Evolutionary conservation across 2,888 invertebrate genomes (phyloP).

Genomic region (Hyles lineata): DNA sequence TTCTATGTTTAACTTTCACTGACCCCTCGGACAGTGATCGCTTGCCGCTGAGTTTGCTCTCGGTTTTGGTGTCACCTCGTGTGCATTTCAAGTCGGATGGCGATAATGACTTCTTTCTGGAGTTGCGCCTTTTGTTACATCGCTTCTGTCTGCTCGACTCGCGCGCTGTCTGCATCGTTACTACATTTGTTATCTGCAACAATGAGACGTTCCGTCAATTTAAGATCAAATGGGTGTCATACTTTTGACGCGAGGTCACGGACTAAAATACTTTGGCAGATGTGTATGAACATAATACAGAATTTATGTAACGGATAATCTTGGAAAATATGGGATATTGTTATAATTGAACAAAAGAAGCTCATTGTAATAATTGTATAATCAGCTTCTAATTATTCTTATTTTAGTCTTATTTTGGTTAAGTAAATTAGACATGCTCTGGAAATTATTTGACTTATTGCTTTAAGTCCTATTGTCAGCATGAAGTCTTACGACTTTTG

Average conservation of each 20-base stretch:
- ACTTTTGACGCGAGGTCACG: background rate
- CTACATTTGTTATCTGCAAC: constrained; percentile 73
- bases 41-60: constrained; percentile 68
- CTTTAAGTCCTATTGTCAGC: too few relatives aligned
- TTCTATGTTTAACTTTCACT: constrained; percentile 79
- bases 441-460: too few relatives aligned
- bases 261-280: constrained; percentile 5
- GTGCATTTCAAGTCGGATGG: constrained; percentile 77
- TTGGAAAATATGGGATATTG: background rate
- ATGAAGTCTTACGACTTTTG: too few relatives aligned
- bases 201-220: constrained; percentile 38
- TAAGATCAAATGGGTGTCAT: constrained; percentile 31
- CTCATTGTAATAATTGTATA: background rate
- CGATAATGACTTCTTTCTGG: constrained; percentile 81
- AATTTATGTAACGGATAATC: background rate
- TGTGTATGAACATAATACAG: background rate
- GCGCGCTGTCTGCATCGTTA: constrained; percentile 77
- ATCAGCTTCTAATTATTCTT: too few relatives aligned
- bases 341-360: background rate
- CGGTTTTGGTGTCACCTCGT: constrained; percentile 67
- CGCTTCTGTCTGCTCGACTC: constrained; percentile 79
- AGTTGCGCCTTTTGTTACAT: constrained; percentile 78
- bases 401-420: too few relatives aligned
- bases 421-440: too few relatives aligned
- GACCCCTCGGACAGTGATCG: constrained; percentile 79